phyloP scores from a whole-genome alignment of 1,140 invertebrate genomes.

The Pogonus chalceus region DNA sequence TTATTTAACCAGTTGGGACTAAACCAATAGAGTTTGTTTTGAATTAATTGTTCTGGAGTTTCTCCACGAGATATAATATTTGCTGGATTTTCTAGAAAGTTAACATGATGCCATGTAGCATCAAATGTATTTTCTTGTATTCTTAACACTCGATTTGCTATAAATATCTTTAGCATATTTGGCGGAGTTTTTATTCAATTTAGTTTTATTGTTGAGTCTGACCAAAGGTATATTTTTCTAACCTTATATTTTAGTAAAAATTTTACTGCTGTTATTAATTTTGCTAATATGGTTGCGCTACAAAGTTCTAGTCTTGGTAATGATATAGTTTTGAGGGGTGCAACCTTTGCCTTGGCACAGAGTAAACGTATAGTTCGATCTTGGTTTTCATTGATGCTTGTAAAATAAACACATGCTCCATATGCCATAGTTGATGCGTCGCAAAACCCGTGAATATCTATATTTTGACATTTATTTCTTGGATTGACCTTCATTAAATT shows the following conservation, averaged over 20 bases:
- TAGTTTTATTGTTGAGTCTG: slow-evolving; percentile 16
- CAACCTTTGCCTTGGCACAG: slow-evolving; percentile 20
- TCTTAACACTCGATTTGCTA: slow-evolving; percentile 25
- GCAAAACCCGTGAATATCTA: slow-evolving; percentile 19
- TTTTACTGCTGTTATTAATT: not conserved
- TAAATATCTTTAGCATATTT: slow-evolving; percentile 20
- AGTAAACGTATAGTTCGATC: not conserved
- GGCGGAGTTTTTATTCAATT: slow-evolving; percentile 21
- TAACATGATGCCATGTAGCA: slow-evolving; percentile 25
- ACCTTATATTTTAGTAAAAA: not conserved
- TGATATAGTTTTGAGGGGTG: slow-evolving; percentile 18
- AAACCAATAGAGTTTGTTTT: slow-evolving; percentile 25
- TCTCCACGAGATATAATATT: slow-evolving; percentile 33
- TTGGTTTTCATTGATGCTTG: not conserved
- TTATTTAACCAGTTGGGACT: slow-evolving; percentile 15
- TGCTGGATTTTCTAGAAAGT: slow-evolving; percentile 28
- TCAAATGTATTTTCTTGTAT: slow-evolving; percentile 23
- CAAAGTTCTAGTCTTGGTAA: slow-evolving; percentile 23
- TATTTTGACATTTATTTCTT: too few relatives aligned
- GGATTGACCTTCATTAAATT: not conserved
- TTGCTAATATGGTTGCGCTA: slow-evolving; percentile 3
- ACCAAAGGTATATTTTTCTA: not conserved
- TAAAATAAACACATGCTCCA: slow-evolving; percentile 22
- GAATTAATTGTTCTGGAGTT: slow-evolving; percentile 17
- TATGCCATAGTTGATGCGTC: slow-evolving; percentile 24